A percentile compares a stretch with the other conserved stretches of the same genome.
phyloP scores from a whole-genome alignment of 2,113 vertebrate genomes.

The Phoenicopterus ruber region DNA sequence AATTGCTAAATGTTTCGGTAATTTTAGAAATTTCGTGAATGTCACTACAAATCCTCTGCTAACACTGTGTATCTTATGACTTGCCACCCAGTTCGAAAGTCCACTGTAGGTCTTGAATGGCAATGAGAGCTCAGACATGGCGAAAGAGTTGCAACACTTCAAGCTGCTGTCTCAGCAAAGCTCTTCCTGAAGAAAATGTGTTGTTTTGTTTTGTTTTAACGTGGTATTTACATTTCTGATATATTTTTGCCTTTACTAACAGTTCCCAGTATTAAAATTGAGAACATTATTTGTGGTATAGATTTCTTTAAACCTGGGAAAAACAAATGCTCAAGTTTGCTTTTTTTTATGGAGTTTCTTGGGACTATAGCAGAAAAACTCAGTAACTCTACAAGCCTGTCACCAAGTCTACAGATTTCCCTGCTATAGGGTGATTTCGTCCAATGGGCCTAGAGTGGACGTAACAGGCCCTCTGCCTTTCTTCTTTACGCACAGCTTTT shows the following conservation, averaged over 20 bases:
- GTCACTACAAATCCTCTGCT: background rate
- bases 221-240: background rate
- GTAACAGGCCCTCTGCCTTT: background rate
- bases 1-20: background rate
- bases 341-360: background rate
- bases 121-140: background rate
- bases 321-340: background rate
- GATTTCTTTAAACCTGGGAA: background rate
- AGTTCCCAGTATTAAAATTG: background rate
- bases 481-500: background rate
- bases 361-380: background rate
- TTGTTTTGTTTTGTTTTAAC: no score
- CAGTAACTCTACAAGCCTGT: background rate
- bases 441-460: background rate
- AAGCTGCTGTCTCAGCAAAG: background rate
- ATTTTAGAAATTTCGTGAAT: background rate
- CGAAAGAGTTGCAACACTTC: background rate
- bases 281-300: background rate
- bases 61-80: background rate
- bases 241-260: background rate
- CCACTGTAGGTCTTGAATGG: background rate
- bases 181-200: background rate
- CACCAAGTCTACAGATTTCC: background rate
- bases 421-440: background rate
- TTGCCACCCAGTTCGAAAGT: background rate